These are phyloP conservation scores for Pentamera pediparva DNA, from an alignment of 53 echinoderm and acorn worm species.

Conservation along the genomic window DNA sequence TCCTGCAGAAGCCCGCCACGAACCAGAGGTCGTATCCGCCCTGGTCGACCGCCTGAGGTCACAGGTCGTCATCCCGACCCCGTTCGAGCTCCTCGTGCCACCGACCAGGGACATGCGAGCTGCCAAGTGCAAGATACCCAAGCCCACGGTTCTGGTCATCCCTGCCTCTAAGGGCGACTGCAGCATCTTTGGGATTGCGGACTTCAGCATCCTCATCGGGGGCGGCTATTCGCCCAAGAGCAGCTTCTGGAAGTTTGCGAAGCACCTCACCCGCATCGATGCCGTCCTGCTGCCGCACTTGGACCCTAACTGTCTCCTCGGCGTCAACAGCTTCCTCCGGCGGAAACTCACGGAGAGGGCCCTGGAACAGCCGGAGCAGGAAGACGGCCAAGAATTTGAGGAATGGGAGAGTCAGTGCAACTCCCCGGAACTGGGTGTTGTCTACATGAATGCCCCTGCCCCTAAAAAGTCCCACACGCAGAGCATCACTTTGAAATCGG, in stretches of 20 bases:
- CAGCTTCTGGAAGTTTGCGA: conserved; percentile 99
- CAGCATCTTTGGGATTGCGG: conserved; percentile 96
- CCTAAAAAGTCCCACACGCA: conserved; percentile 58
- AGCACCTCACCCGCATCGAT: conserved; percentile 92
- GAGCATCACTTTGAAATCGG: conserved; percentile 65
- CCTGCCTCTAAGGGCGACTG: conserved; percentile 98
- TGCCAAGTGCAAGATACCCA: conserved; percentile 97
- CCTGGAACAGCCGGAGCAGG: conserved; percentile 73
- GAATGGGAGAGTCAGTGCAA: conserved; percentile 92
- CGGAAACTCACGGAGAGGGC: conserved; percentile 83
- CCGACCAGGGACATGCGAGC: conserved; percentile 99
- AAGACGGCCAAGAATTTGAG: conserved; percentile 68
- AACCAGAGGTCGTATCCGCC: conserved; percentile 55
- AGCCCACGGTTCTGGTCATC: conserved; percentile 94
- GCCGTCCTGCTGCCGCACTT: conserved; percentile 84
- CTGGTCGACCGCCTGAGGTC: conserved; percentile 59
- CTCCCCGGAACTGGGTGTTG: conserved; percentile 95
- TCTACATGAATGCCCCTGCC: conserved; percentile 89
- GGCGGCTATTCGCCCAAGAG: conserved; percentile 91
- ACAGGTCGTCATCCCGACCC: conserved; percentile 60
- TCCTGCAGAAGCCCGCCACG: conserved; percentile 85
- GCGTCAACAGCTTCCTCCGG: conserved; percentile 85
- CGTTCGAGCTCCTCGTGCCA: conserved; percentile 91
- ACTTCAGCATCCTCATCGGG: conserved; percentile 94
- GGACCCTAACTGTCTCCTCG: conserved; percentile 77